Base-by-base conservation (phyloP, 64 coral and sea anemone species). In the Catalaphyllia jardinei region DNA sequence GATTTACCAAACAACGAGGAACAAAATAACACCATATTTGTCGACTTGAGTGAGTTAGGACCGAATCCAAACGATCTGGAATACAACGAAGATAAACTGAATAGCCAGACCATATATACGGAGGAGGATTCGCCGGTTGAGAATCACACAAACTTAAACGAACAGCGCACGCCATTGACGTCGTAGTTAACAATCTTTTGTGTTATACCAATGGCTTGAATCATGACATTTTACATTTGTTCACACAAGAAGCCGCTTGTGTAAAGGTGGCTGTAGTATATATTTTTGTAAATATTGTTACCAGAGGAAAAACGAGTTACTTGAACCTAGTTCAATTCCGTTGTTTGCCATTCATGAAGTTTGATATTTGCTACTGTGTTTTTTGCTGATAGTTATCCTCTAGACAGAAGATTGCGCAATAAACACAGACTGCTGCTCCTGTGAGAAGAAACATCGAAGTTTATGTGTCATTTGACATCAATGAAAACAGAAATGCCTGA, bases 21-120 rank as follows among this genome's bases (percentile, higher is more conserved):
- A 6, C 62, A 85, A 29, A 85, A 71, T 51, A 31, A 85, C 38
- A 85, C 81, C 11, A 27, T 85, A 22, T 85, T 85, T 42, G 24
- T 85, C 8, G 81, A 85, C 14, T 46, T 85, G 63, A 22, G 81
- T 18, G 81, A 85, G 14, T 71, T 85, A 35, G 81, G 81, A 51
- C 81, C 64, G 24, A 39, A 33, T 10, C 24, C 42, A 42, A 16
- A 50, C 7, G 81, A 69, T 49, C 63, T 16, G 17, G 62, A 85
- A 65, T 64, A 27, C 65, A 71, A 85, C 81, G 38, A 71, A 19
- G 31, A 71, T 50, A 42, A 71, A 31, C 50, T 63, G 4, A 62
- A 85, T 24, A n/a, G 28, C 51, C 79, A 81, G 33, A 85, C 62
- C 24, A 11, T 24, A 3, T 27, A 69, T 27, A 85, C 81, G 9